Evolutionary conservation across 2,888 invertebrate species (phyloP).

Genomic region (Drosophila atripex): DNA sequence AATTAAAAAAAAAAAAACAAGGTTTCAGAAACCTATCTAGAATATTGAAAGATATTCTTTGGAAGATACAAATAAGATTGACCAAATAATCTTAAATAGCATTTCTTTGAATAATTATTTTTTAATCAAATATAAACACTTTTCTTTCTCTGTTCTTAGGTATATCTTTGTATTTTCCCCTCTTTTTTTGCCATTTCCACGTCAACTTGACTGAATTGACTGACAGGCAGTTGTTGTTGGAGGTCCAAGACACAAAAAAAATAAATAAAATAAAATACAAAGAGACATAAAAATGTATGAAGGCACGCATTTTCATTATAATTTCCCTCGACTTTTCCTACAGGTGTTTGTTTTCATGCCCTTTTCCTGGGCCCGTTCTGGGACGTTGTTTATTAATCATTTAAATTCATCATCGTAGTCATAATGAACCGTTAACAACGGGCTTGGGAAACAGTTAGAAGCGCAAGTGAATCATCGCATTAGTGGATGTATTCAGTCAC

Average conservation of each 20-base stretch:
- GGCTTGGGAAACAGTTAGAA: conserved; percentile 73
- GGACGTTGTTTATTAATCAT: conserved; percentile 77
- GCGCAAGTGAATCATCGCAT: conserved; percentile 68
- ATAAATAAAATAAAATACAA: too few species aligned
- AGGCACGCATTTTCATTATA: conserved; percentile 66
- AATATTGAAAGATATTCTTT: background rate
- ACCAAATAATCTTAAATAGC: background rate
- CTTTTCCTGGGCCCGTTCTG: conserved; percentile 32
- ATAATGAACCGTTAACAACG: conserved; percentile 81
- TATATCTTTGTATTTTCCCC: conserved; percentile 20
- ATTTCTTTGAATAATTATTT: background rate
- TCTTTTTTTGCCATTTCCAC: conserved; percentile 67
- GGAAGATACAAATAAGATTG: background rate
- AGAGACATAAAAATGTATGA: conserved; percentile 56
- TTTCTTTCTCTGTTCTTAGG: conserved; percentile 8
- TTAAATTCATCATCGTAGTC: conserved; percentile 79
- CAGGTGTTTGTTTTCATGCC: conserved; percentile 40
- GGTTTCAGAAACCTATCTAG: background rate
- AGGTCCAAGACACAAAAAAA: conserved; percentile 23
- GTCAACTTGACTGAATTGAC: conserved; percentile 63
- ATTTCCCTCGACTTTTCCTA: conserved; percentile 35
- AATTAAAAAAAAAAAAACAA: too few species aligned
- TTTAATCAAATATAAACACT: background rate
- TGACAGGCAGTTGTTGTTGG: conserved; percentile 64
- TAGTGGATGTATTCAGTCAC: conserved; percentile 17